A percentile compares a stretch with the other conserved stretches of the same genome.
phyloP scores from a whole-genome alignment of 2,888 invertebrate species.

The Eristalis intricaria region DNA sequence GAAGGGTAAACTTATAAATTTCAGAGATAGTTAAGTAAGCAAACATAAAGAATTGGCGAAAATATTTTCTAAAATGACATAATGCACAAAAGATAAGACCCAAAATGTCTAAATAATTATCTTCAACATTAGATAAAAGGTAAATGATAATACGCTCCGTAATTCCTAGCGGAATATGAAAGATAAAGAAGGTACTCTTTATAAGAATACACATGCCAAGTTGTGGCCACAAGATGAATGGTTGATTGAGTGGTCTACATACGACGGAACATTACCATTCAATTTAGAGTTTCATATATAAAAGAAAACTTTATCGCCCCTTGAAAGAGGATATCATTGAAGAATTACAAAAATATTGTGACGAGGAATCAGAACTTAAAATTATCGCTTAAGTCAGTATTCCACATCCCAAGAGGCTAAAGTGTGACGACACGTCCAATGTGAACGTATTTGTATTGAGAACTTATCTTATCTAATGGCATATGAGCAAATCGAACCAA shows the following conservation, averaged over 20 bases:
- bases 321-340: too few relatives aligned
- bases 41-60: neutral
- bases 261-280: too few relatives aligned
- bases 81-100: neutral
- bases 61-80: neutral
- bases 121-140: neutral
- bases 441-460: too few relatives aligned
- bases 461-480: too few relatives aligned
- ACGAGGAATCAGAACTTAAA: too few relatives aligned
- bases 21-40: neutral
- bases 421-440: too few relatives aligned
- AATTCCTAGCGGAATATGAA: neutral
- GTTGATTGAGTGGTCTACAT: neutral
- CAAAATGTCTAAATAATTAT: neutral
- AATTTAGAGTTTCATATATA: neutral
- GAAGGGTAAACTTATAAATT: neutral
- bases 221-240: neutral
- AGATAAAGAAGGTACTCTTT: neutral
- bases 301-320: neutral
- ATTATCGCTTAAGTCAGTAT: too few relatives aligned
- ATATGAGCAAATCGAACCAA: too few relatives aligned
- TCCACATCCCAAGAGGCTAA: too few relatives aligned
- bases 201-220: too few relatives aligned
- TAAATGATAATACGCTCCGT: neutral
- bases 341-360: too few relatives aligned